Base-by-base conservation (phyloP, 1,140 invertebrate species). In the Heliconius hewitsoni region DNA sequence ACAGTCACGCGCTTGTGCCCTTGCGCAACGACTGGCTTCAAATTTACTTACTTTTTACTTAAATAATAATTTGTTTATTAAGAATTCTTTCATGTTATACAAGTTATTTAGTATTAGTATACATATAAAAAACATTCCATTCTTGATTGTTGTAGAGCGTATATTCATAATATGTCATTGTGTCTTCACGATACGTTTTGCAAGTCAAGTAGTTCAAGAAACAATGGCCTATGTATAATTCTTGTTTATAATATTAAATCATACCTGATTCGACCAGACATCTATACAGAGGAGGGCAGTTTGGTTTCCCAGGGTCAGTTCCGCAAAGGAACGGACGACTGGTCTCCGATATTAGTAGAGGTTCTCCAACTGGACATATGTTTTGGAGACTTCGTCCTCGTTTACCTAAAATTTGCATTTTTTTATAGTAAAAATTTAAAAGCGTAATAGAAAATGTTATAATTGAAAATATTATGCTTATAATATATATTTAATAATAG, bases 271-370 rank as follows among this genome's bases (percentile, higher is more conserved):
- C 96, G 6, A 98, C 97, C 71, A 97, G 94, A 86, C 97, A 98
- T 84, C 96, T 96, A 89, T 98, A 98, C 71, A 97, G 94, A 0
- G 97, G 96, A 8, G 98, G 98, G 87, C 98, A 98, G 66, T 95
- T 96, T 1, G 97, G 97, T 92, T 98, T 97, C 19, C 97, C 97
- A 1, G 96, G 95, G 55, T 96, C 96, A 30, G 96, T 96, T n/a
- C 97, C 97, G 87, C 98, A 98, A 1, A 98, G 93, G 88, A 98
- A 98, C 0, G 97, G 97, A 66, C 97, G 92, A 3, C 96, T 96
- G 4, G 96, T 96, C 80, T 97, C 97, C 1, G 96, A 96, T 81
- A 98, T 97, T 81, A 97, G 95, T n/a, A 98, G 90, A 1, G 98
- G 97, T 81, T 97, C 96, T 8, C 97, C 97, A 4, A 96, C 96